Conservation (phyloP, 2,888 invertebrate genomes). For the Lacanobia wlatinum region DNA sequence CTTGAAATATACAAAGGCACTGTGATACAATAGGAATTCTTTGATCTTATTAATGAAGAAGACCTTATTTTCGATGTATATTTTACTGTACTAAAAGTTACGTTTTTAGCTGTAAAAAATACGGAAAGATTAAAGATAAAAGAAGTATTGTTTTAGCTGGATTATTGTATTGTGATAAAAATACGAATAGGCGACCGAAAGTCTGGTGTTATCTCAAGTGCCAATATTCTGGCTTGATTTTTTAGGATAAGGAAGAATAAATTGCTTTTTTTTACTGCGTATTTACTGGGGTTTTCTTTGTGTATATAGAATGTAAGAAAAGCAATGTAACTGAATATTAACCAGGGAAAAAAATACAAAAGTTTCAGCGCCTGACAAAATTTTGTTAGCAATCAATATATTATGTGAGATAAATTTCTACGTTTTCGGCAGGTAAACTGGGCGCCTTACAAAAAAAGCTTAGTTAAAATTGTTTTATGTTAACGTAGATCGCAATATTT, state of each 20-base stretch:
- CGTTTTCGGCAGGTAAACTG: conserved; percentile 8
- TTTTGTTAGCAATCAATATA: conserved; percentile 27
- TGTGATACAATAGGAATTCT: conserved; percentile 32
- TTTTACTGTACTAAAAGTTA: conserved; percentile 1
- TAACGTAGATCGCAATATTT: background rate
- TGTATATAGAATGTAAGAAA: conserved; percentile 1
- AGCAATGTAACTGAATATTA: background rate
- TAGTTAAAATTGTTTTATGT: background rate
- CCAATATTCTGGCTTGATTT: conserved; percentile 34
- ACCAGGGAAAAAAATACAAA: background rate
- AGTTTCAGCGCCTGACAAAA: conserved; percentile 34
- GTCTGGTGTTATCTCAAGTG: conserved; percentile 34
- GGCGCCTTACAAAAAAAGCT: background rate
- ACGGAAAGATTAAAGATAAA: conserved; percentile 28
- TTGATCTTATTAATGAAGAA: conserved; percentile 45
- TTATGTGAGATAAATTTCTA: background rate
- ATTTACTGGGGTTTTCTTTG: conserved; percentile 25
- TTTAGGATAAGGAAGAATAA: conserved; percentile 42
- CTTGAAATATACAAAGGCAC: conserved; percentile 45
- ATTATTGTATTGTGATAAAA: conserved; percentile 22
- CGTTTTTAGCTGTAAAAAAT: background rate
- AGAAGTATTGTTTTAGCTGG: conserved; percentile 10
- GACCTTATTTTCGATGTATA: conserved; percentile 17
- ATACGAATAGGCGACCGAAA: conserved; percentile 27
- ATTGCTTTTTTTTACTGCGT: conserved; percentile 28